These are phyloP conservation scores for Meandrina meandrites DNA, from an alignment of 92 coral and sea anemone species.

Conservation along the genomic window DNA sequence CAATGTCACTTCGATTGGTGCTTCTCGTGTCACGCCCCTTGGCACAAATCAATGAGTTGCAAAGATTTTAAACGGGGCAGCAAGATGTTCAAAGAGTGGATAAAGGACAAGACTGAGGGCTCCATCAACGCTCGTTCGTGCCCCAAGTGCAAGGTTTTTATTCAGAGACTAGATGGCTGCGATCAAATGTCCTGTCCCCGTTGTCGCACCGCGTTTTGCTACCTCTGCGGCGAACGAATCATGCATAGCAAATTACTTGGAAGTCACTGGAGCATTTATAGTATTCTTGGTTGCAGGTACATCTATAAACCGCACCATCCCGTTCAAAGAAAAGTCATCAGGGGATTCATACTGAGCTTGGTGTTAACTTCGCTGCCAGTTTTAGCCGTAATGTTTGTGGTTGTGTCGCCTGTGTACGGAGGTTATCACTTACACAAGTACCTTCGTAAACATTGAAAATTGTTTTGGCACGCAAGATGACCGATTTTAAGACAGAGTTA, in stretches of 20 bases:
- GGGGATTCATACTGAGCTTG: slow-evolving; percentile 17
- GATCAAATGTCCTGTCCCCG: slow-evolving; percentile 53
- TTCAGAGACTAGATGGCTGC: slow-evolving; percentile 43
- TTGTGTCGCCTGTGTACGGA: slow-evolving; percentile 22
- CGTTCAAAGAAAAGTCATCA: slow-evolving; percentile 36
- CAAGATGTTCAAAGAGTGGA: slow-evolving; percentile 43
- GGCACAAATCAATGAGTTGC: slow-evolving; percentile 47
- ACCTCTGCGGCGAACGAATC: slow-evolving; percentile 42
- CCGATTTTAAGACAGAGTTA: background rate
- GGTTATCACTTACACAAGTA: slow-evolving; percentile 16
- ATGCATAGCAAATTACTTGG: slow-evolving; percentile 30
- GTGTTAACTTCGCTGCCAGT: slow-evolving; percentile 35
- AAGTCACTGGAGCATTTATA: slow-evolving; percentile 46
- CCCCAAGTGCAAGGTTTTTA: slow-evolving; percentile 42
- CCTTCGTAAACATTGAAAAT: slow-evolving; percentile 15
- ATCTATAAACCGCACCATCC: slow-evolving; percentile 39
- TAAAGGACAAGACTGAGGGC: slow-evolving; percentile 20
- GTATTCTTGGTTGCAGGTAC: slow-evolving; percentile 35
- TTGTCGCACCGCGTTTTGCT: slow-evolving; percentile 37
- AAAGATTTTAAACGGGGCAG: slow-evolving; percentile 48
- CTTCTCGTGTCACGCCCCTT: slow-evolving; percentile 42
- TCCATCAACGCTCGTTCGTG: slow-evolving; percentile 34
- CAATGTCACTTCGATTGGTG: slow-evolving; percentile 42
- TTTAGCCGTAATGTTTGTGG: slow-evolving; percentile 13
- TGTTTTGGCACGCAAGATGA: background rate